Percentiles rank a stretch among this genome's conserved stretches.
Evolutionary conservation across 2,888 invertebrate genomes (phyloP).

Genomic region (Volucella bombylans): DNA sequence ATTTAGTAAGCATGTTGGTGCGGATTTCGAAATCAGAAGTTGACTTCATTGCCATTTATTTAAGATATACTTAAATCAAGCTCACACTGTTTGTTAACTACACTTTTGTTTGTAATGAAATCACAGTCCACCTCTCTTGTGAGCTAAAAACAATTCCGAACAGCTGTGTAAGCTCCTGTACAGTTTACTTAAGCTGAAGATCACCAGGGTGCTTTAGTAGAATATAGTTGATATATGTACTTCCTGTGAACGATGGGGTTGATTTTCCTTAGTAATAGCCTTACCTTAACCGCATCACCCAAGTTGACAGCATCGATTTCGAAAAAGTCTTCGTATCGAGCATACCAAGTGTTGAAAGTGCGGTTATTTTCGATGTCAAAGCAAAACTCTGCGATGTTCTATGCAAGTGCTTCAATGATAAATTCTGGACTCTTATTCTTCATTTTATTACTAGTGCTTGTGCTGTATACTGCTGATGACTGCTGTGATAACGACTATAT

Average conservation of each 20-base stretch:
- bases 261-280: constrained; percentile 34
- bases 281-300: constrained; percentile 52
- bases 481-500: not conserved
- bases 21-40: too few relatives aligned
- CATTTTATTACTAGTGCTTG: not conserved
- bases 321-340: constrained; percentile 57
- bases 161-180: constrained; percentile 41
- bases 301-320: constrained; percentile 49
- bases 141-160: constrained; percentile 65
- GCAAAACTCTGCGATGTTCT: constrained; percentile 54
- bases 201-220: constrained; percentile 58
- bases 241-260: constrained; percentile 44
- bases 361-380: constrained; percentile 49
- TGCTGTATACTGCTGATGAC: not conserved
- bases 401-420: constrained; percentile 58
- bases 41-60: too few relatives aligned
- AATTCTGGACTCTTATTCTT: constrained; percentile 23
- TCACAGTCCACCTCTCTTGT: constrained; percentile 46
- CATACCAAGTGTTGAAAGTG: constrained; percentile 63
- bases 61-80: too few relatives aligned
- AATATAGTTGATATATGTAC: constrained; percentile 59
- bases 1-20: too few relatives aligned
- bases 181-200: constrained; percentile 38
- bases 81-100: constrained; percentile 47
- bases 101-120: constrained; percentile 50